Conservation (phyloP, 2,113 vertebrate species). For the Grammomys dolichurus region DNA sequence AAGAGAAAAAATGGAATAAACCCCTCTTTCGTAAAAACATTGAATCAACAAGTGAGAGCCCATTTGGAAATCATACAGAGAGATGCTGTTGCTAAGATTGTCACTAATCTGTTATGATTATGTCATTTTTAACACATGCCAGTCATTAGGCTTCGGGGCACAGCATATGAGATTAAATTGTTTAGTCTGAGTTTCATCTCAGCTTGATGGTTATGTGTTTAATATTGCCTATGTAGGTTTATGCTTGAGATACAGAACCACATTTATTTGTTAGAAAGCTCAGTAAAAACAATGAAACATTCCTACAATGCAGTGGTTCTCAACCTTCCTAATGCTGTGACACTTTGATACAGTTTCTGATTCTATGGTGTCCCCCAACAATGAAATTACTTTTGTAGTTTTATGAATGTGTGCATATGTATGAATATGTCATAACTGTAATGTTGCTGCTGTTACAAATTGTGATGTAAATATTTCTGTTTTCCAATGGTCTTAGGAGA, state of each 20-base stretch:
- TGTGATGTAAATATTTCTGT: not conserved
- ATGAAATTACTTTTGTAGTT: not conserved
- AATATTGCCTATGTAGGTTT: not conserved
- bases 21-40: not conserved
- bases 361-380: not conserved
- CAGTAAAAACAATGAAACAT: not conserved
- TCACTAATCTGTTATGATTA: not conserved
- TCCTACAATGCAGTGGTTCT: not conserved
- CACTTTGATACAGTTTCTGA: not conserved
- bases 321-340: not conserved
- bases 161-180: not conserved
- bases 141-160: not conserved
- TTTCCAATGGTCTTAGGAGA: not conserved
- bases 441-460: not conserved
- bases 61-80: not conserved
- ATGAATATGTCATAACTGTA: not conserved
- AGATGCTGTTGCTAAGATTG: not conserved
- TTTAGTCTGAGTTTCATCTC: slow-evolving; percentile 47
- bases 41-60: not conserved
- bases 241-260: not conserved
- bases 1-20: not conserved
- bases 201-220: not conserved
- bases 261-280: not conserved
- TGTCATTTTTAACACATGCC: not conserved
- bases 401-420: too few relatives aligned